Percentiles rank a stretch among this genome's conserved stretches.
Conservation (phyloP, 2,888 invertebrate species). For the Ptilodon capucinus region DNA sequence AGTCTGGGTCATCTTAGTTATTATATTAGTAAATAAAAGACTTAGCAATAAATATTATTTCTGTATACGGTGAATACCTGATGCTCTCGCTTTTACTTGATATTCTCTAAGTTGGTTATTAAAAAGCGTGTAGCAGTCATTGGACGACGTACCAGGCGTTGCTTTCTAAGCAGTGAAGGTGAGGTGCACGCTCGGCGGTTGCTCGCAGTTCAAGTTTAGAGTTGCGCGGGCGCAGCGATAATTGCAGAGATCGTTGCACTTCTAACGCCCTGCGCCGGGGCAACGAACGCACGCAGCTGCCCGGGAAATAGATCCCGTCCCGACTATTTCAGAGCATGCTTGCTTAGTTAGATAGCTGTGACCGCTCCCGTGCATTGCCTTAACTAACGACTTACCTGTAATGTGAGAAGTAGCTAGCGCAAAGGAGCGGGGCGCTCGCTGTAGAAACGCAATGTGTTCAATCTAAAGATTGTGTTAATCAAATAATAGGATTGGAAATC, state of each 20-base stretch:
- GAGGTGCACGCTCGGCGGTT: slow-evolving; percentile 67
- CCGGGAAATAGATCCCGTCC: slow-evolving; percentile 80
- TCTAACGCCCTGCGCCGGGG: slow-evolving; percentile 77
- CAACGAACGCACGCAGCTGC: slow-evolving; percentile 80
- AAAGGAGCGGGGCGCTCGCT: no score
- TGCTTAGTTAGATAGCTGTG: slow-evolving; percentile 61
- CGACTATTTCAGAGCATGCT: slow-evolving; percentile 78
- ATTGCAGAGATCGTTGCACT: slow-evolving; percentile 79
- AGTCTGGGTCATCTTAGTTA: neutral
- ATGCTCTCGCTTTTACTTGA: slow-evolving; percentile 76
- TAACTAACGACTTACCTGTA: slow-evolving; percentile 64
- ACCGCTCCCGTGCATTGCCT: slow-evolving; percentile 50
- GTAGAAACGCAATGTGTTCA: no score
- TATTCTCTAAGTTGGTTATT: slow-evolving; percentile 45
- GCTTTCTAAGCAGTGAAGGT: slow-evolving; percentile 81
- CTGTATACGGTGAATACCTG: slow-evolving; percentile 1
- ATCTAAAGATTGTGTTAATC: no score
- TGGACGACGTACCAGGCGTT: slow-evolving; percentile 68
- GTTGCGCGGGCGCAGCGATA: slow-evolving; percentile 62
- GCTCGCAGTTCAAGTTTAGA: slow-evolving; percentile 77
- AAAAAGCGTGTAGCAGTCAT: slow-evolving; percentile 36
- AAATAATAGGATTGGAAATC: no score
- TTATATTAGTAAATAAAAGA: neutral
- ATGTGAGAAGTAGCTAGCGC: slow-evolving; percentile 48
- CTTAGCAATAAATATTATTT: no score